Base-by-base conservation (phyloP, 2,113 vertebrate species). In the Typhlomys cinereus region DNA sequence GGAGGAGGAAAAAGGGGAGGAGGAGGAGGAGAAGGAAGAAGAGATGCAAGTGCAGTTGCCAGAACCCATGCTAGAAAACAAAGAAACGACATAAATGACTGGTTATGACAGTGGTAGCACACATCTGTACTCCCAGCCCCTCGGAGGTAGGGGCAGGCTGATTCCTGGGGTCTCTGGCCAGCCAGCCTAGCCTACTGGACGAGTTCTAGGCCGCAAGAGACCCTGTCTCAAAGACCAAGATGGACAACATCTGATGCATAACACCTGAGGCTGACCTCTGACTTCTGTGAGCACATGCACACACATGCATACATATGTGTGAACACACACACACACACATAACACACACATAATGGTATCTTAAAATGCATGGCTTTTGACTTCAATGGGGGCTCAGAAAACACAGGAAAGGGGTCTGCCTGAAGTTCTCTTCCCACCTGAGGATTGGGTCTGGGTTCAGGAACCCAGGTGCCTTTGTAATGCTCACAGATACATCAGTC, bases 101-200 rank as follows among this genome's bases (percentile, higher is more conserved):
- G n/a, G n/a, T n/a, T n/a, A n/a, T n/a, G 76, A 14, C 11, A 44
- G 41, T 4, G 59, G 39, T 9, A 48, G 29, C 29, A 64, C 15
- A n/a, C n/a, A n/a, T n/a, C 57, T n/a, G 1, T 48, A 41, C 6
- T 14, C 59, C 20, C 1, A 0, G 17, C 3, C 1, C n/a, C n/a
- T n/a, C 5, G 20, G 39, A 75, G 64, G n/a, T 20, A 18, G 34
- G 4, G 13, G 25, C 10, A 5, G 0, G 9, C 14, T 25, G 57
- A 34, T n/a, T 73, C 84, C 27, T 41, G 75, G 75, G n/a, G n/a
- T n/a, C n/a, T n/a, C n/a, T n/a, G 29, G 1, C 31, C 44, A 34
- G 18, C 31, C 9, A 41, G 27, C 39, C 54, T 41, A 31, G 78
- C 39, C 10, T 3, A 61, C 36, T 78, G 17, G 36, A 23, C 13